Evolutionary conservation across 2,797 vertebrate genomes (phyloP).

Genomic region (Acipenser oxyrinchus): DNA sequence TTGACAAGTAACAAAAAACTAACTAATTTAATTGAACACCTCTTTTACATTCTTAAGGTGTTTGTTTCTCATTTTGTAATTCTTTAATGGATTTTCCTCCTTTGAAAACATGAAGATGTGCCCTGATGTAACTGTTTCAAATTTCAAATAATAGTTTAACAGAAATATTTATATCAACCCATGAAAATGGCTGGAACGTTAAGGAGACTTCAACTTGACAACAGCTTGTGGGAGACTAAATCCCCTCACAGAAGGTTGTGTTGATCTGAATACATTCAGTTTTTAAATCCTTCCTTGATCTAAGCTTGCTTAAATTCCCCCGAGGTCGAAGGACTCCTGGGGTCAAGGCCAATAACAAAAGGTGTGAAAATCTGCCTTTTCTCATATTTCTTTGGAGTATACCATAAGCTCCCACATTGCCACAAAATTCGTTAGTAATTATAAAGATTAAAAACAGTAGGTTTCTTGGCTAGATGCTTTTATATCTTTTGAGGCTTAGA

Average conservation of each 20-base stretch:
- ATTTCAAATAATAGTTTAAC: constrained; percentile 21
- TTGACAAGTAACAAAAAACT: no score
- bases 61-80: no score
- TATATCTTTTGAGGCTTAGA: constrained; percentile 24
- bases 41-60: no score
- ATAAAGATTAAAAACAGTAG: constrained; percentile 48
- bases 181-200: constrained; percentile 17
- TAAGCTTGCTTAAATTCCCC: constrained; percentile 71
- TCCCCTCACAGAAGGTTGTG: constrained; percentile 64
- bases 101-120: neutral
- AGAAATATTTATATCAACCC: constrained; percentile 19
- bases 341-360: constrained; percentile 68
- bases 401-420: constrained; percentile 57
- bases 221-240: constrained; percentile 78
- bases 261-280: constrained; percentile 82
- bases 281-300: constrained; percentile 84
- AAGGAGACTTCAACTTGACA: constrained; percentile 48
- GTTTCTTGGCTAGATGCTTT: constrained; percentile 41
- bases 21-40: no score
- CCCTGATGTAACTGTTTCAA: constrained; percentile 16
- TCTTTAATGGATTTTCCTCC: no score
- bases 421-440: constrained; percentile 47
- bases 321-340: constrained; percentile 57
- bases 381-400: constrained; percentile 54
- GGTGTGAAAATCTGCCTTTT: constrained; percentile 56